These are phyloP conservation scores for Actinemys pallida DNA, from an alignment of 2,113 vertebrate species.

Conservation along the genomic window DNA sequence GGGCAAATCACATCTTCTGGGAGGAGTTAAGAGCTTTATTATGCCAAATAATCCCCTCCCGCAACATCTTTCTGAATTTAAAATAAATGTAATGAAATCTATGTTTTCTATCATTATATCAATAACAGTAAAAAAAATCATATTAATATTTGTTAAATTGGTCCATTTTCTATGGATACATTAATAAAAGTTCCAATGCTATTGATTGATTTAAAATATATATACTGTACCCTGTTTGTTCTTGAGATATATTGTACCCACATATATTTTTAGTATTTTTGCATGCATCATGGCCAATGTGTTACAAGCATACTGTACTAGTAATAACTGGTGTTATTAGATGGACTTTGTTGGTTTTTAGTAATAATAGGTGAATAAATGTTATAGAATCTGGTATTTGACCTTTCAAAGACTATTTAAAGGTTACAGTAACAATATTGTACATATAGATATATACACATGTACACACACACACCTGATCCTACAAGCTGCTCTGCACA, in stretches of 20 bases:
- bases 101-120: no score
- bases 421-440: background rate
- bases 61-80: no score
- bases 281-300: background rate
- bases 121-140: no score
- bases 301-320: background rate
- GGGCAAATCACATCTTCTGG: no score
- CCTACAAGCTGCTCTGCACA: background rate
- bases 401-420: background rate
- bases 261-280: background rate
- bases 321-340: background rate
- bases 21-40: no score
- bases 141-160: no score
- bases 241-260: no score
- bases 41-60: no score
- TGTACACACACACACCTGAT: background rate
- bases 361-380: background rate
- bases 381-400: background rate
- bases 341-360: background rate
- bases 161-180: background rate
- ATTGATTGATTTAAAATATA: background rate
- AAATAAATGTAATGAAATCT: no score
- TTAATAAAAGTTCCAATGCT: background rate
- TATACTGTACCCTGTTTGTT: background rate
- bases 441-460: background rate